These are phyloP conservation scores for Paradisaea rubra DNA, from an alignment of 2,113 vertebrate genomes.

Conservation along the genomic window DNA sequence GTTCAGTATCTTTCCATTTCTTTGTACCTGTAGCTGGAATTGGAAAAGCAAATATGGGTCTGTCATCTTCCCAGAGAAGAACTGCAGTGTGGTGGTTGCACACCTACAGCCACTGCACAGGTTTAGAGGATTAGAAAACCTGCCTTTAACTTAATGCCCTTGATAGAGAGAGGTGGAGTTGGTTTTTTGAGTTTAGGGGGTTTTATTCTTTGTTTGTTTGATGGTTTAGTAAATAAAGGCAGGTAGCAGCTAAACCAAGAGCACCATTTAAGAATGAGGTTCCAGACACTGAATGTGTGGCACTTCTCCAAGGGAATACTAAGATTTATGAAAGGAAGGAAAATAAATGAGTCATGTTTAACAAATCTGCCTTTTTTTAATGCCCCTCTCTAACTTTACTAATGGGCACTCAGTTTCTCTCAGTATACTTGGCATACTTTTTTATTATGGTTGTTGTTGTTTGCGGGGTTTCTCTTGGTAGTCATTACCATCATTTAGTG, in stretches of 20 bases:
- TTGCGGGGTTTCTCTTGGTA: neutral
- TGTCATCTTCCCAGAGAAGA: neutral
- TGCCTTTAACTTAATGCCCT: neutral
- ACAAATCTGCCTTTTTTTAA: conserved; percentile 5
- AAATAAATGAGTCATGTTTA: neutral
- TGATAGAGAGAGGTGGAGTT: neutral
- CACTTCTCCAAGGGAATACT: neutral
- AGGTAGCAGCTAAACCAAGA: neutral
- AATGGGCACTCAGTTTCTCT: neutral
- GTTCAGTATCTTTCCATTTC: neutral
- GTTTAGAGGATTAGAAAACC: neutral
- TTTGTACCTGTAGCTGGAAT: neutral
- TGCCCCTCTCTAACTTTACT: neutral
- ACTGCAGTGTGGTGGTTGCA: neutral
- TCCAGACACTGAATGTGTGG: neutral
- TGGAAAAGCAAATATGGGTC: neutral
- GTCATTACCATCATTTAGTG: neutral
- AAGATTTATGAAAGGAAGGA: neutral
- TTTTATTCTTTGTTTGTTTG: neutral
- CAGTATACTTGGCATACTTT: neutral
- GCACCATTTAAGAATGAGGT: neutral
- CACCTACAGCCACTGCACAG: neutral
- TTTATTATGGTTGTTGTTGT: neutral
- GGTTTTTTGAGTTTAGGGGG: neutral
- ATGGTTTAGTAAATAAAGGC: neutral